These are phyloP conservation scores for Ectemnius continuus DNA, from an alignment of 2,888 invertebrate species.

Conservation along the genomic window DNA sequence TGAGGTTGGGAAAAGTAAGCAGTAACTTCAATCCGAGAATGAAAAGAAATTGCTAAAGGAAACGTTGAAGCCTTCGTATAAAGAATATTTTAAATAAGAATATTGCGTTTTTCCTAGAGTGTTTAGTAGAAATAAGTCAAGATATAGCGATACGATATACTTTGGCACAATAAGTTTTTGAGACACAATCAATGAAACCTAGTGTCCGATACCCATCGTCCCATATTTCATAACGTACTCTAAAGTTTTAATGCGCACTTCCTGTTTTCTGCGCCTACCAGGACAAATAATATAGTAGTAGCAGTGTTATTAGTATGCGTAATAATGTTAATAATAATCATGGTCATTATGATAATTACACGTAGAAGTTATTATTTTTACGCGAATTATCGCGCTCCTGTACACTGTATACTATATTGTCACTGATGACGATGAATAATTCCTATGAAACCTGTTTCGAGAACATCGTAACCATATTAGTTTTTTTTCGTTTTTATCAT, in stretches of 20 bases:
- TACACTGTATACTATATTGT: constrained; percentile 57
- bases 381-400: constrained; percentile 59
- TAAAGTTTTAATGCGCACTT: constrained; percentile 26
- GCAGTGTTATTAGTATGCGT: constrained; percentile 47
- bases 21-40: too few relatives aligned
- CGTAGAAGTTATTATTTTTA: constrained; percentile 48
- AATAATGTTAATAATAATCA: constrained; percentile 41
- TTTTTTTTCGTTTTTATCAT: constrained; percentile 27
- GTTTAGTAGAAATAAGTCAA: too few relatives aligned
- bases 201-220: constrained; percentile 33
- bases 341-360: constrained; percentile 46
- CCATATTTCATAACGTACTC: constrained; percentile 11
- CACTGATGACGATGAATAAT: constrained; percentile 56
- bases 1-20: too few relatives aligned
- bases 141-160: constrained; percentile 26
- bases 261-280: constrained; percentile 44
- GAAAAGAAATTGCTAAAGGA: too few relatives aligned
- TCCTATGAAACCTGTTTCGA: constrained; percentile 59
- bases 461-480: constrained; percentile 24
- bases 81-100: too few relatives aligned
- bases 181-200: constrained; percentile 44
- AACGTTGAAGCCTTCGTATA: too few relatives aligned
- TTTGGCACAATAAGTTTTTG: constrained; percentile 54
- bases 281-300: constrained; percentile 58
- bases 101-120: too few relatives aligned